These are phyloP conservation scores for Cirrhinus mrigala DNA, from an alignment of 2,797 vertebrate species.

Conservation along the genomic window DNA sequence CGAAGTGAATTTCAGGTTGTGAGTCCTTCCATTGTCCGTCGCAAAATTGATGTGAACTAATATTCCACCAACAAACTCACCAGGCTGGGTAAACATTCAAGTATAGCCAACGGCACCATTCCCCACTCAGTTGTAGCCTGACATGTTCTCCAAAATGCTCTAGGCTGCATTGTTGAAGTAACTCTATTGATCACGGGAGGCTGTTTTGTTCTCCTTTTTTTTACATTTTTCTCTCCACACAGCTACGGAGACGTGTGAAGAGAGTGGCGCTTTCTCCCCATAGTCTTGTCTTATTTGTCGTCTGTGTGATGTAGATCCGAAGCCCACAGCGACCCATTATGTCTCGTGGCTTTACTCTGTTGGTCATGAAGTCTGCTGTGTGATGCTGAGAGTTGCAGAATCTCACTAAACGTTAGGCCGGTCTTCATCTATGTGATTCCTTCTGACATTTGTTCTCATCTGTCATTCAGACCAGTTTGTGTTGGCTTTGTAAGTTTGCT, in stretches of 20 bases:
- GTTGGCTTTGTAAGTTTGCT: constrained; percentile 58
- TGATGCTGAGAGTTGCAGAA: constrained; percentile 66
- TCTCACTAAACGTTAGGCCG: constrained; percentile 50
- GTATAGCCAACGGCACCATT: constrained; percentile 76
- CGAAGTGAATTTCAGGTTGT: constrained; percentile 99
- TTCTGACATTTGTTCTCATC: constrained; percentile 75
- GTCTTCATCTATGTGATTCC: constrained; percentile 72
- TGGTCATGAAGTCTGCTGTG: constrained; percentile 67
- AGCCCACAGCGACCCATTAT: constrained; percentile 74
- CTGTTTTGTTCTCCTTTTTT: constrained; percentile 13
- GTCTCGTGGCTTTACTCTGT: constrained; percentile 83
- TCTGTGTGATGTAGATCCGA: constrained; percentile 81
- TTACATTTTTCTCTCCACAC: constrained; percentile 77
- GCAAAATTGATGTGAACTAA: constrained; percentile 88
- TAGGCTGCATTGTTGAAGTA: constrained; percentile 39
- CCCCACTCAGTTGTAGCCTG: constrained; percentile 14
- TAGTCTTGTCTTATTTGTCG: constrained; percentile 82
- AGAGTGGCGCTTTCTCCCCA: constrained; percentile 66
- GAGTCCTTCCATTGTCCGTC: constrained; percentile 91
- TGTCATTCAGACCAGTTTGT: constrained; percentile 66
- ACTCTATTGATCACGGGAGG: constrained; percentile 12
- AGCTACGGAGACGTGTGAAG: constrained; percentile 80
- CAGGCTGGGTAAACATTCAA: constrained; percentile 98
- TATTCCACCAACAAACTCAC: constrained; percentile 83
- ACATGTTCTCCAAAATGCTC: constrained; percentile 46